phyloP scores from a whole-genome alignment of 2,113 vertebrate species.

The Campylomormyrus tamandua region DNA sequence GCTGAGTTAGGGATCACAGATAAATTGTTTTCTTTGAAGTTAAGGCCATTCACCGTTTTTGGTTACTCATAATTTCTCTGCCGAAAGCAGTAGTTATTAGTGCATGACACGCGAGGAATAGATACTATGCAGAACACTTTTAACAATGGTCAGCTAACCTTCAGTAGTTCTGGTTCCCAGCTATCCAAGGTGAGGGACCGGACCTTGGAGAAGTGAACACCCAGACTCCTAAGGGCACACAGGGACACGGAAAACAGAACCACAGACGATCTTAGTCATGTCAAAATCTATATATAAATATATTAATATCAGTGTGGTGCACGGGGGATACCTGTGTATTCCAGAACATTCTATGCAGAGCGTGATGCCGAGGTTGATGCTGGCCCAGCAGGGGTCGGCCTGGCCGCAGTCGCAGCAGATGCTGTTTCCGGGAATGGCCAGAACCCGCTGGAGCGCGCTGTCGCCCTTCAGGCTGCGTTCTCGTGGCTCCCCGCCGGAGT shows the following conservation, averaged over 20 bases:
- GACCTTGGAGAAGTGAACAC: slow-evolving; percentile 95
- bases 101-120: neutral
- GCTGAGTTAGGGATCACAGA: neutral
- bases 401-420: slow-evolving; percentile 90
- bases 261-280: neutral
- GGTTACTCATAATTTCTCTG: too few relatives aligned
- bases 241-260: neutral
- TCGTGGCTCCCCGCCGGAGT: slow-evolving; percentile 77
- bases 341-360: slow-evolving; percentile 97
- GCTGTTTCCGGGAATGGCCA: slow-evolving; percentile 81
- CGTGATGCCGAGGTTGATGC: slow-evolving; percentile 93
- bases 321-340: slow-evolving; percentile 71
- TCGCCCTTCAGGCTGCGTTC: slow-evolving; percentile 78
- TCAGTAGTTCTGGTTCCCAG: slow-evolving; percentile 94
- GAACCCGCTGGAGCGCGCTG: slow-evolving; percentile 79
- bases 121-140: neutral
- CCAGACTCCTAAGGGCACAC: slow-evolving; percentile 75
- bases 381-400: slow-evolving; percentile 90
- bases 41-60: too few relatives aligned
- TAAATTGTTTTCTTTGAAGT: neutral
- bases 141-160: slow-evolving; percentile 58
- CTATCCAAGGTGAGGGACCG: slow-evolving; percentile 90
- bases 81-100: too few relatives aligned
- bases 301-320: neutral
- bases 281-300: neutral